phyloP scores from a whole-genome alignment of 2,888 invertebrate genomes.

The Epirrhoe tristata region DNA sequence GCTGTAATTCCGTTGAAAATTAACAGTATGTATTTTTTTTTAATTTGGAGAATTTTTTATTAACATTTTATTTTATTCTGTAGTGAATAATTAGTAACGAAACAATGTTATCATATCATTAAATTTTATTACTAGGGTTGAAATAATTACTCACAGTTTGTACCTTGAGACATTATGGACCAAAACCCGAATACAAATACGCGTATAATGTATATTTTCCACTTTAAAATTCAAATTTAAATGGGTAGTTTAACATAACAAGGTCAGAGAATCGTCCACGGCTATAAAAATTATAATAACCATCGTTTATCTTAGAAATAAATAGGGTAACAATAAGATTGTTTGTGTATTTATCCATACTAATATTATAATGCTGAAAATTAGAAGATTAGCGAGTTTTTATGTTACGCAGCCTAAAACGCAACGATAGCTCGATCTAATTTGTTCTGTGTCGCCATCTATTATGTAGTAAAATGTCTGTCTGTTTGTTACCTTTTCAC shows the following conservation, averaged over 20 bases:
- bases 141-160: background rate
- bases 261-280: background rate
- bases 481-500: too few species aligned
- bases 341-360: background rate
- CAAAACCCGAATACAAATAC: background rate
- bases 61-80: too few species aligned
- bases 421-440: too few species aligned
- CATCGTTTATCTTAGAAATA: background rate
- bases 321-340: background rate
- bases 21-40: too few species aligned
- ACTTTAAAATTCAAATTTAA: background rate
- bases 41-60: too few species aligned
- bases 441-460: too few species aligned
- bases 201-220: background rate
- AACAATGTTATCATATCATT: background rate
- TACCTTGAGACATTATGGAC: background rate
- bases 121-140: background rate
- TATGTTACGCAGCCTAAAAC: too few species aligned
- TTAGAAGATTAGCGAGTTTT: too few species aligned
- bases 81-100: background rate
- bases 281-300: too few species aligned
- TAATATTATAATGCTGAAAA: too few species aligned
- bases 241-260: background rate
- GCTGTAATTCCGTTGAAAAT: too few species aligned
- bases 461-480: too few species aligned